Conservation (phyloP, 2,888 invertebrate species). For the Eudasyphora cyanicolor region DNA sequence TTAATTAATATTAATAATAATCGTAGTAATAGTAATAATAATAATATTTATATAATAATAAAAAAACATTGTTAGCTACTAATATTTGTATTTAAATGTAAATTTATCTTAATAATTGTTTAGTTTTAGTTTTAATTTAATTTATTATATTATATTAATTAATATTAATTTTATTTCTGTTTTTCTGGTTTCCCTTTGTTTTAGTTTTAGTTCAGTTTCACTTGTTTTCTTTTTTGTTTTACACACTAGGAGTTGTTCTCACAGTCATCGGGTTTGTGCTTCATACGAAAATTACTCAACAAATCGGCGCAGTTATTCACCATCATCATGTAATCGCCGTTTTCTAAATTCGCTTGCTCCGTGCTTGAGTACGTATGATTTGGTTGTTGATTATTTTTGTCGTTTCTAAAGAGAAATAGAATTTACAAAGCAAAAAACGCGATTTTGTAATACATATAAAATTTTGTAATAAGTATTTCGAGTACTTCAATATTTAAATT, state of each 20-base stretch:
- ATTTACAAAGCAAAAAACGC: not conserved
- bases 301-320: slow-evolving; percentile 85
- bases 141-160: slow-evolving; percentile 42
- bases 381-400: slow-evolving; percentile 71
- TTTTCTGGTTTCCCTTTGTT: slow-evolving; percentile 12
- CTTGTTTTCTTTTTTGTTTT: slow-evolving; percentile 56
- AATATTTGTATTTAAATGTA: slow-evolving; percentile 49
- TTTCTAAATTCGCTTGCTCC: slow-evolving; percentile 75
- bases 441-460: not conserved
- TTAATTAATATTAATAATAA: slow-evolving; percentile 47
- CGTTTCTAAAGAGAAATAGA: slow-evolving; percentile 65
- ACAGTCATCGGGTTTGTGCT: slow-evolving; percentile 80
- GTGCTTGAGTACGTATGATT: slow-evolving; percentile 69
- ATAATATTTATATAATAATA: slow-evolving; percentile 37
- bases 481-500: not conserved
- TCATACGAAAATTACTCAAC: slow-evolving; percentile 81
- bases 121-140: slow-evolving; percentile 37
- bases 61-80: slow-evolving; percentile 45
- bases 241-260: slow-evolving; percentile 80
- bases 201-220: slow-evolving; percentile 35
- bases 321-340: slow-evolving; percentile 81
- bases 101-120: slow-evolving; percentile 41
- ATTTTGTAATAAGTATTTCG: not conserved
- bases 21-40: slow-evolving; percentile 31
- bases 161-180: slow-evolving; percentile 26